A percentile compares a stretch with the other conserved stretches of the same genome.
Conservation (phyloP, 2,888 invertebrate genomes). For the Piscicola geometra region DNA sequence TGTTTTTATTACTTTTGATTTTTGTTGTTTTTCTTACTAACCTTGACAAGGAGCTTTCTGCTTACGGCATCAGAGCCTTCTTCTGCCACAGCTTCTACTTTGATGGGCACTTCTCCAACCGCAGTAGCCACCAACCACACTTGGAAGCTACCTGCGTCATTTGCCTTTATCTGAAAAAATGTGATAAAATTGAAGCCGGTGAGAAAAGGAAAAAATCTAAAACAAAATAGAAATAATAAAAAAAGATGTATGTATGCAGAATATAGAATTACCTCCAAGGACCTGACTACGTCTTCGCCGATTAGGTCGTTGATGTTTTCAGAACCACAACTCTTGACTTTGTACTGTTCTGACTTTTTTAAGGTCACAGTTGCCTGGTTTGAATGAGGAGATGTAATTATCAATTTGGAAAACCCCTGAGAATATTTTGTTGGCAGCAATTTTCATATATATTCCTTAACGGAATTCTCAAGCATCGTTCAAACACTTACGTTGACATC, state of each 20-base stretch:
- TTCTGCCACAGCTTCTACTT: not conserved
- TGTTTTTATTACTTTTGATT: no score
- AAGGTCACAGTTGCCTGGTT: not conserved
- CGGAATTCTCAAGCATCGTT: no score
- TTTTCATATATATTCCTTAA: no score
- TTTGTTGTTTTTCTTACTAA: no score
- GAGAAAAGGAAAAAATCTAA: no score
- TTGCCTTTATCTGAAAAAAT: not conserved
- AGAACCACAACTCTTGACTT: constrained; percentile 4
- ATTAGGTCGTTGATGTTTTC: not conserved
- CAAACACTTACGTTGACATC: not conserved
- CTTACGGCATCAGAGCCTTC: not conserved
- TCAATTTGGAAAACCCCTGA: no score
- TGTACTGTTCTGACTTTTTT: not conserved
- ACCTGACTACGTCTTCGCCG: not conserved
- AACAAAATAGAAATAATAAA: no score
- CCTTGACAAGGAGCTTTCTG: constrained; percentile 5
- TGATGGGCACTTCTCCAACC: not conserved
- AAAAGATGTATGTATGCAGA: no score
- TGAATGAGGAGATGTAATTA: not conserved
- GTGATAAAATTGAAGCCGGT: no score
- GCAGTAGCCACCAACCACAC: constrained; percentile 3
- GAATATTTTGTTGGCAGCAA: no score
- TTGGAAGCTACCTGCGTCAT: not conserved
- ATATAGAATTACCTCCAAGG: not conserved